phyloP scores from a whole-genome alignment of 2,113 vertebrate genomes.

The Apodemus speciosus region DNA sequence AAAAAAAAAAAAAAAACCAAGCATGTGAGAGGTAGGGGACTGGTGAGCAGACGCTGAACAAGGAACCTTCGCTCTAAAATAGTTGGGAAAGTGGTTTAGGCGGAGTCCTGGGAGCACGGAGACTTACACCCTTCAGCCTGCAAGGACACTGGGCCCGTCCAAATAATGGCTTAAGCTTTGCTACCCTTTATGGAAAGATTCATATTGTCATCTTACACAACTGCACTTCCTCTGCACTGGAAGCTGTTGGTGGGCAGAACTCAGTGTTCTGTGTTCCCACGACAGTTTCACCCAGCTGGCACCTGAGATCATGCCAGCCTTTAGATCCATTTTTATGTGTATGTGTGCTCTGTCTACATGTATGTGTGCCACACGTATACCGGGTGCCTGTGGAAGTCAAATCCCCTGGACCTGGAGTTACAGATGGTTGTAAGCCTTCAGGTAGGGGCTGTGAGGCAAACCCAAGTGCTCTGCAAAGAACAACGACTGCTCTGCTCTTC shows the following conservation, averaged over 20 bases:
- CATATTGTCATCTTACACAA: accelerated
- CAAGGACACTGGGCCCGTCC: accelerated
- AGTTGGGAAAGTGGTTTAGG: accelerated
- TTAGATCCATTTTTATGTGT: not conserved
- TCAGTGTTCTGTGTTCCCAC: accelerated
- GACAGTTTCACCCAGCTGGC: accelerated
- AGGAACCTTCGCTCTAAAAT: not conserved
- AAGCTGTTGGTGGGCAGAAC: not conserved
- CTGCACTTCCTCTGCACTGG: accelerated
- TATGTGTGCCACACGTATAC: not conserved
- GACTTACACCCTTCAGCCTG: not conserved
- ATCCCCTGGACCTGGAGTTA: not conserved
- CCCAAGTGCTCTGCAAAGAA: not conserved
- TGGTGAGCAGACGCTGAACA: accelerated
- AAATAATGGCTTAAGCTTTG: accelerated
- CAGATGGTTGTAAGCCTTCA: not conserved
- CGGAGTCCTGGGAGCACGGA: accelerated
- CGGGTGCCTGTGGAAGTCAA: not conserved
- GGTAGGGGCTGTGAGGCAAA: not conserved
- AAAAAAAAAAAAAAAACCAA: not conserved
- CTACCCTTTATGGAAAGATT: accelerated
- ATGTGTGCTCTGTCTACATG: not conserved
- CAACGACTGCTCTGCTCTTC: too few relatives aligned
- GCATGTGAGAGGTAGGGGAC: not conserved
- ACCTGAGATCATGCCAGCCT: not conserved